Base-by-base conservation (phyloP, 2,888 invertebrate species). In the Phasia obesa region DNA sequence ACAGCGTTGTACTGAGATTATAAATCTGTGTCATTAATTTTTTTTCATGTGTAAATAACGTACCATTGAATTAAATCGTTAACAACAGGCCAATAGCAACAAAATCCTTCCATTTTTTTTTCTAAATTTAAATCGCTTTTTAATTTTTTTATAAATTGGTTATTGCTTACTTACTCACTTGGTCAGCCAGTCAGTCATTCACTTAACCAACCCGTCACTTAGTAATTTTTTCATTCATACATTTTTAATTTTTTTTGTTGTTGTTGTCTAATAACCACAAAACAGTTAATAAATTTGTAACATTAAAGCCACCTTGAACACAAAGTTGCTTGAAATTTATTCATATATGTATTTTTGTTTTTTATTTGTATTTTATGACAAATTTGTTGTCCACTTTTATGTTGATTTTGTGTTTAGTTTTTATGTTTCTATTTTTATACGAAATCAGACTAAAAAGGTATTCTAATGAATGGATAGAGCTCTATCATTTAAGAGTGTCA, bases 321-420 rank as follows among this genome's bases (percentile, higher is more conserved):
- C 44, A 64, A 42, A 59, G 59, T 47, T 44, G 59, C 38, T 21
- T 53, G 25, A 65, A 62, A 51, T 19, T 31, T 38, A 70, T 67
- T 73, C n/a, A 17, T 13, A 81, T 82, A 71, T n/a, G 69, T 77
- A 44, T 65, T 21, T 42, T 17, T 13, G 4, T 67, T 38, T 53
- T 38, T 69, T 51, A 71, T 38, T 53, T 38, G 62, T 51, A 71
- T 81, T 73, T 73, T 75, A 78, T 77, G 77, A 82, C 77, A 77
- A 78, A 82, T 82, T 64, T 69, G 59, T 69, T 79, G 53, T 64
- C 69, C 69, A 70, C 69, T 77, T 77, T 47, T 55, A 55, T 65
- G 31, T 59, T 44, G 21, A 4, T 17, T 15, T 42, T 27, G 19
- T 13, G 19, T 13, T 17, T 27, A 44, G 44, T 47, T n/a, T 17